Evolutionary conservation across 2,888 invertebrate species (phyloP).

Genomic region (Ectobius pallidus): DNA sequence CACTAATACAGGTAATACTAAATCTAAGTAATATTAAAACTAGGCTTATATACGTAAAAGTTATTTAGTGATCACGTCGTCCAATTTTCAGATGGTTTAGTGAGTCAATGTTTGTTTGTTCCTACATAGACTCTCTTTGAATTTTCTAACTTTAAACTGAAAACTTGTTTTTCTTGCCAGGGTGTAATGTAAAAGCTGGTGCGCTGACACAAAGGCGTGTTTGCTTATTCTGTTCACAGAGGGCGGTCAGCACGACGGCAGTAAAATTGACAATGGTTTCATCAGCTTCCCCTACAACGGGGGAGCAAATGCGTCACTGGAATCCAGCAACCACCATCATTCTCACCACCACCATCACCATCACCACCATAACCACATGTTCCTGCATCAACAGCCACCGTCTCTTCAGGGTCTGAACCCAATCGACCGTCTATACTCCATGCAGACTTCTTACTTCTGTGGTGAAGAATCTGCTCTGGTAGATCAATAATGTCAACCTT

Average conservation of each 20-base stretch:
- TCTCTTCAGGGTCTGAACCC: conserved; percentile 50
- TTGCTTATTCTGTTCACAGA: conserved; percentile 19
- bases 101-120: no score
- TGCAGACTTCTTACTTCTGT: conserved; percentile 69
- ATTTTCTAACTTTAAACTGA: neutral
- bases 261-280: conserved; percentile 51
- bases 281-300: conserved; percentile 48
- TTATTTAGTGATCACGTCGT: no score
- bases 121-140: no score
- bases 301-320: conserved; percentile 22
- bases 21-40: no score
- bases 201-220: neutral
- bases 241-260: conserved; percentile 5
- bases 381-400: conserved; percentile 32
- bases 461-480: conserved; percentile 55
- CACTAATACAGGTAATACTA: no score
- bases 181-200: neutral
- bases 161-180: neutral
- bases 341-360: conserved; percentile 49
- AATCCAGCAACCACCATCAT: conserved; percentile 25
- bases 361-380: conserved; percentile 47
- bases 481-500: conserved; percentile 34
- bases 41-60: no score
- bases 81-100: no score
- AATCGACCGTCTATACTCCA: conserved; percentile 67